Evolutionary conservation across 2,113 vertebrate species (phyloP).

Genomic region (Lagenorhynchus albirostris): DNA sequence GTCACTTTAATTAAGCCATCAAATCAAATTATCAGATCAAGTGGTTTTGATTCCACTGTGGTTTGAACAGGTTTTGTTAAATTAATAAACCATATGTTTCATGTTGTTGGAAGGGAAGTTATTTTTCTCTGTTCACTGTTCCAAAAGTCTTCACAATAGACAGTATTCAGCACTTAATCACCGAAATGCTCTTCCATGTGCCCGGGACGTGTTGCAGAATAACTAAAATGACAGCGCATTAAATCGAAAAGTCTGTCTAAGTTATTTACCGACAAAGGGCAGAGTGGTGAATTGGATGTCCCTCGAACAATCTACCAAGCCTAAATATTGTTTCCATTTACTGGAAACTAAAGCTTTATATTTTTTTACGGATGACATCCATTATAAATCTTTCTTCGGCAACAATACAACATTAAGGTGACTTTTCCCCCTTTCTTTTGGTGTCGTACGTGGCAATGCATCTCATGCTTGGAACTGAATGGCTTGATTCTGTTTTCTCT

Average conservation of each 20-base stretch:
- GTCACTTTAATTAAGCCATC: slow-evolving; percentile 81
- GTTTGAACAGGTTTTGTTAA: slow-evolving; percentile 79
- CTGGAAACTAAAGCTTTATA: slow-evolving; percentile 47
- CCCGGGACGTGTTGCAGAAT: neutral
- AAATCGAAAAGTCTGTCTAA: slow-evolving; percentile 58
- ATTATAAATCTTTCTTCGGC: neutral
- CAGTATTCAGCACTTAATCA: slow-evolving; percentile 70
- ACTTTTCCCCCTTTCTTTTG: neutral
- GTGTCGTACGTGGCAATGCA: neutral
- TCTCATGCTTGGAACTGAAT: neutral
- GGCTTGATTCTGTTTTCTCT: neutral
- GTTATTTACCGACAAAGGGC: slow-evolving; percentile 70
- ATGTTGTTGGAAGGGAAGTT: slow-evolving; percentile 63
- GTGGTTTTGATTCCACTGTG: slow-evolving; percentile 76
- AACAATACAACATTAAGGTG: slow-evolving; percentile 7
- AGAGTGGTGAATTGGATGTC: slow-evolving; percentile 36
- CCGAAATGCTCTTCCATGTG: slow-evolving; percentile 9
- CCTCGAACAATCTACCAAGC: neutral
- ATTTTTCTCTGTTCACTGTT: slow-evolving; percentile 73
- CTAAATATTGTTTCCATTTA: slow-evolving; percentile 56
- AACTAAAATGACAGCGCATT: slow-evolving; percentile 66
- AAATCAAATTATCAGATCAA: slow-evolving; percentile 80
- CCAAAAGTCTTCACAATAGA: slow-evolving; percentile 66
- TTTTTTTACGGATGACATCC: slow-evolving; percentile 33
- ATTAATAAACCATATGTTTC: slow-evolving; percentile 83